phyloP scores from a whole-genome alignment of 2,797 vertebrate genomes.

The Micrastur ruficollis region DNA sequence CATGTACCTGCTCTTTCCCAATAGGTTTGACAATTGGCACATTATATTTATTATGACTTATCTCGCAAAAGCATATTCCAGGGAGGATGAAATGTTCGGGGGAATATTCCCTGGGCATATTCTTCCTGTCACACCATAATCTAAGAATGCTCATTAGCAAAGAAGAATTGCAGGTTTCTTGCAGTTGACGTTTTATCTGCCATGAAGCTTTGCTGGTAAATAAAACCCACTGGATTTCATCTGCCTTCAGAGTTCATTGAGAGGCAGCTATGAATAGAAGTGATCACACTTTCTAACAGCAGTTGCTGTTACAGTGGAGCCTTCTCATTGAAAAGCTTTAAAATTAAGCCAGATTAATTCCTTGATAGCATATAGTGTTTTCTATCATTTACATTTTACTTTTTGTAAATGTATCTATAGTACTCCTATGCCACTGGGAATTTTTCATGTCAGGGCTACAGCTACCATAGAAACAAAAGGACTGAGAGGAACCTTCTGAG shows the following conservation, averaged over 20 bases:
- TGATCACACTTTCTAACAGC: neutral
- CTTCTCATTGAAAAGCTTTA: neutral
- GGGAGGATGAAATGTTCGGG: neutral
- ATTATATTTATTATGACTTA: slow-evolving; percentile 28
- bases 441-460: neutral
- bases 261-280: neutral
- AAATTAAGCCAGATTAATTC: neutral
- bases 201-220: neutral
- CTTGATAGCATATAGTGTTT: neutral
- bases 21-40: neutral
- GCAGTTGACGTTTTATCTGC: neutral
- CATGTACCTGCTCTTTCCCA: slow-evolving; percentile 3
- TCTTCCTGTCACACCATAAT: slow-evolving; percentile 20
- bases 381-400: neutral
- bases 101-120: neutral
- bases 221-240: neutral
- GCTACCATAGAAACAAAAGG: neutral
- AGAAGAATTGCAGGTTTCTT: slow-evolving; percentile 22
- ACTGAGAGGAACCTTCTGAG: neutral
- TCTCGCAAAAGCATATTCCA: slow-evolving; percentile 19
- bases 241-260: neutral
- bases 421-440: neutral
- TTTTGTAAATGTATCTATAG: neutral
- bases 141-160: neutral
- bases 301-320: neutral